phyloP scores from a whole-genome alignment of 1,140 invertebrate species.

The Acyrthosiphon pisum region DNA sequence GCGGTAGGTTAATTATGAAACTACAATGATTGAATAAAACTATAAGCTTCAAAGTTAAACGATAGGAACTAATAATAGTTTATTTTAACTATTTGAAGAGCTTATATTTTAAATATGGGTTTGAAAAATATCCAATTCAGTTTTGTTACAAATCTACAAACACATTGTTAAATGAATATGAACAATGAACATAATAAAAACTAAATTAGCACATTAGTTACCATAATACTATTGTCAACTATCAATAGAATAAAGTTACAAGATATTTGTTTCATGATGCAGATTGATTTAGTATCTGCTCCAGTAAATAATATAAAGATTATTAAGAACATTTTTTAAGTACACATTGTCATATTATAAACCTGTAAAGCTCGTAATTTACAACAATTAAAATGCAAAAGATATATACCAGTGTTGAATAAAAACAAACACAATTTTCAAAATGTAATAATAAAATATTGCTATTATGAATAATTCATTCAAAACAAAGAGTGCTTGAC shows the following conservation, averaged over 20 bases:
- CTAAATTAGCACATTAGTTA: not conserved
- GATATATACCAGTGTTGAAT: not conserved
- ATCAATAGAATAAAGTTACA: not conserved
- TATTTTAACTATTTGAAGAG: not conserved
- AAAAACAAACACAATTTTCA: not conserved
- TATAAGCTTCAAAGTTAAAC: too few species aligned
- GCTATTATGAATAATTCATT: conserved; percentile 15
- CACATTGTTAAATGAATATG: too few species aligned
- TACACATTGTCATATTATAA: not conserved
- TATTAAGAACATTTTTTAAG: not conserved
- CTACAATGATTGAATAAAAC: too few species aligned
- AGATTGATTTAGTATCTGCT: not conserved
- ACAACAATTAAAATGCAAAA: not conserved
- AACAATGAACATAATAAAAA: too few species aligned
- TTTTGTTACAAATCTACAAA: not conserved
- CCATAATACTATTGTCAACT: not conserved
- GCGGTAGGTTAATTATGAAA: too few species aligned
- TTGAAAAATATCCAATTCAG: not conserved
- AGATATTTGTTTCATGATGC: not conserved
- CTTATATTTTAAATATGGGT: not conserved
- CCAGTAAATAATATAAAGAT: not conserved
- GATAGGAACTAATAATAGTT: too few species aligned
- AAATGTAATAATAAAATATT: conserved; percentile 10
- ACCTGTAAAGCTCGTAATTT: not conserved
- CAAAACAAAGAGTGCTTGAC: not conserved